phyloP scores from a whole-genome alignment of 2,113 vertebrate species.

The Gambusia affinis region DNA sequence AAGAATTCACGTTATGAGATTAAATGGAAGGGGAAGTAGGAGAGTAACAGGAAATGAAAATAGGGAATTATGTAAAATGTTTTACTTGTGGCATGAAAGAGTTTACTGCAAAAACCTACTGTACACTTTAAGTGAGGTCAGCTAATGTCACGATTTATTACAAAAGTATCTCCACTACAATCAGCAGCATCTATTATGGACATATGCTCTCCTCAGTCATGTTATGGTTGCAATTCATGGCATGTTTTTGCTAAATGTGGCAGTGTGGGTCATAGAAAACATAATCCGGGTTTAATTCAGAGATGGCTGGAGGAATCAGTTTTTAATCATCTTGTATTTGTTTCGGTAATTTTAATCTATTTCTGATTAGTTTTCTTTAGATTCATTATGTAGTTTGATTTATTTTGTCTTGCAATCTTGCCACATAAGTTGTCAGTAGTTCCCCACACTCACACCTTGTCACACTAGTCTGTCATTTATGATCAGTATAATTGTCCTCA shows the following conservation, averaged over 20 bases:
- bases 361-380: neutral
- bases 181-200: neutral
- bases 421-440: neutral
- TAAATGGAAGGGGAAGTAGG: constrained; percentile 52
- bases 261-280: neutral
- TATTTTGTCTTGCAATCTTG: neutral
- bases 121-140: neutral
- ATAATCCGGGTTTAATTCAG: neutral
- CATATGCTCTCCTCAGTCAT: neutral
- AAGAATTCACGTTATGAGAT: constrained; percentile 44
- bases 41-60: constrained; percentile 61
- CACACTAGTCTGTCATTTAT: neutral
- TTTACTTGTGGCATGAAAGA: constrained; percentile 31
- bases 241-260: too few species aligned
- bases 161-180: neutral
- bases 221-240: neutral
- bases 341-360: neutral
- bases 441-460: too few species aligned
- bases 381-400: neutral
- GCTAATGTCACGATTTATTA: neutral
- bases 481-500: neutral
- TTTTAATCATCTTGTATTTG: neutral
- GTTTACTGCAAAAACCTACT: constrained; percentile 23
- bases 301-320: neutral
- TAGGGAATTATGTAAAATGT: constrained; percentile 49